A percentile compares a stretch with the other conserved stretches of the same genome.
phyloP scores from a whole-genome alignment of 2,113 vertebrate genomes.

The Entomyzon cyanotis region DNA sequence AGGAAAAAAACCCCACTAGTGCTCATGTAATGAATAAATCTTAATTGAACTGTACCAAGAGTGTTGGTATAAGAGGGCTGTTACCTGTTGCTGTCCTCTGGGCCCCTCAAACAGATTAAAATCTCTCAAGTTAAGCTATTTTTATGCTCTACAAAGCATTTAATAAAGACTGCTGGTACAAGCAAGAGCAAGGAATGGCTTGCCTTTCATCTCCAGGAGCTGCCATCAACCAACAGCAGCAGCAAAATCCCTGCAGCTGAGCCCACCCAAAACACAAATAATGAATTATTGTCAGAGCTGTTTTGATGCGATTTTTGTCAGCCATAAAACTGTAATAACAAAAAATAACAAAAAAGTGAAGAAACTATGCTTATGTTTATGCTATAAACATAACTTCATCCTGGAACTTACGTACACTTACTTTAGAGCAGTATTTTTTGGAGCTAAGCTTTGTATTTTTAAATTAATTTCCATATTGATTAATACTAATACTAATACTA shows the following conservation, averaged over 20 bases:
- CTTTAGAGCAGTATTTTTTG: background rate
- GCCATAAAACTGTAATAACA: background rate
- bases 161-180: background rate
- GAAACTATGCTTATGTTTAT: too few relatives aligned
- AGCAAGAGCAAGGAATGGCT: background rate
- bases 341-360: too few relatives aligned
- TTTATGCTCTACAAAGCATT: background rate
- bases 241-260: background rate
- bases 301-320: background rate
- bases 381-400: background rate
- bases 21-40: background rate
- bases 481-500: background rate
- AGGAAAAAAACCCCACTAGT: background rate
- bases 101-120: background rate
- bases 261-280: background rate
- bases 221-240: background rate
- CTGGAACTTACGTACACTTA: rapidly evolving
- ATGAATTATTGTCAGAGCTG: background rate
- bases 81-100: background rate
- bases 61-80: background rate
- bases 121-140: background rate
- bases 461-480: background rate
- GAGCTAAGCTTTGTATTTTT: background rate
- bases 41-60: background rate
- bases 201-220: background rate